Conservation (phyloP, 2,113 vertebrate genomes). For the Empidonax traillii region DNA sequence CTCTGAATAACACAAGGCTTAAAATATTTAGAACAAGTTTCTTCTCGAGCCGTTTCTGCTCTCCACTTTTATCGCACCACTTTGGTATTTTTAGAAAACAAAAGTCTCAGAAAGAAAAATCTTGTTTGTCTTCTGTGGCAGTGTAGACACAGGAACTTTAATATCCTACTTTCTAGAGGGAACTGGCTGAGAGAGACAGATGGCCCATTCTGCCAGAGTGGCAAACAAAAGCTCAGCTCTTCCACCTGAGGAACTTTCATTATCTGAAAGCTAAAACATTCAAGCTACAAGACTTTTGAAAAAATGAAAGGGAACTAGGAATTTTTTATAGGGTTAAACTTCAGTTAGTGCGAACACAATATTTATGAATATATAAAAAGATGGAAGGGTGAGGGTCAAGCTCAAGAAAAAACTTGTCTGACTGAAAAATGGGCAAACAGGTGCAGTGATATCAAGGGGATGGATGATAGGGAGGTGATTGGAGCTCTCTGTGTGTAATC, state of each 20-base stretch:
- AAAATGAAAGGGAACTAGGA: not conserved
- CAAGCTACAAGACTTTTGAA: not conserved
- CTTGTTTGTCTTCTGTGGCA: not conserved
- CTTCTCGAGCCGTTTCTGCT: not conserved
- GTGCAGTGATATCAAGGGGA: not conserved
- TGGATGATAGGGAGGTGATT: not conserved
- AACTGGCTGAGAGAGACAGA: conserved; percentile 39
- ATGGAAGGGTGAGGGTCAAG: not conserved
- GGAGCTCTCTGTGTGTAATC: not conserved
- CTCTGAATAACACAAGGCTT: not conserved
- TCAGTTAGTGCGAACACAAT: not conserved
- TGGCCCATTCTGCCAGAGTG: not conserved
- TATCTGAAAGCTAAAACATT: not conserved
- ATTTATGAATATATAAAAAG: not conserved
- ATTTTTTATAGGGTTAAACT: not conserved
- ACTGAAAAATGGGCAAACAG: not conserved
- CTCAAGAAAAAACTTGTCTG: not conserved
- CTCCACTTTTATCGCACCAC: not conserved
- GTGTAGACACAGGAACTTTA: not conserved
- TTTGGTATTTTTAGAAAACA: conserved; percentile 12
- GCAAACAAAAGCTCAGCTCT: conserved; percentile 13
- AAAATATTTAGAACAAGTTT: not conserved
- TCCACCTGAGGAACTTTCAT: conserved; percentile 17
- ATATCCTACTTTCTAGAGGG: not conserved
- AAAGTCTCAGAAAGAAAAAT: not conserved